These are phyloP conservation scores for Myiotriccus ornatus DNA, from an alignment of 2,797 vertebrate genomes.

Conservation along the genomic window DNA sequence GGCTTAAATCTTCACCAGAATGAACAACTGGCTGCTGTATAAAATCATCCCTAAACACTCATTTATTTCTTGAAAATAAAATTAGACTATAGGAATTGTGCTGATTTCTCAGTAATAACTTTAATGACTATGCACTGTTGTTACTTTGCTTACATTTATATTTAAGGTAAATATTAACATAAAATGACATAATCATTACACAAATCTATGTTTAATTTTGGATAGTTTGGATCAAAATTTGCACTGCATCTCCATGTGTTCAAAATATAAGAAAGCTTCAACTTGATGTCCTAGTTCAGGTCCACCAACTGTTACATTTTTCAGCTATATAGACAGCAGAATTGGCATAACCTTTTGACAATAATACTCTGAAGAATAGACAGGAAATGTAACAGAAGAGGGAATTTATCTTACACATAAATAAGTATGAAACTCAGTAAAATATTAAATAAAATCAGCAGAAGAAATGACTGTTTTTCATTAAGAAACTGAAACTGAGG, in stretches of 20 bases:
- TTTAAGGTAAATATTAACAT: background rate
- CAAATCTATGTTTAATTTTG: background rate
- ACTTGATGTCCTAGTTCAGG: background rate
- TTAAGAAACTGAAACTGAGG: slow-evolving; percentile 35
- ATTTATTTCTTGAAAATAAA: background rate
- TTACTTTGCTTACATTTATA: background rate
- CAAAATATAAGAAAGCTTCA: background rate
- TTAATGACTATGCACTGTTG: background rate
- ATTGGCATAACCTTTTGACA: background rate
- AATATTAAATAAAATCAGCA: slow-evolving; percentile 18
- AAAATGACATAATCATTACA: background rate
- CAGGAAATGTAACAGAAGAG: background rate
- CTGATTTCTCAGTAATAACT: background rate
- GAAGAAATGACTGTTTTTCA: background rate
- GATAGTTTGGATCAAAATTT: background rate
- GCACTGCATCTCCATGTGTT: background rate
- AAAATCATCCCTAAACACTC: background rate
- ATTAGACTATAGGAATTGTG: background rate
- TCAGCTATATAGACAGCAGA: background rate
- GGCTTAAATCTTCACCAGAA: background rate
- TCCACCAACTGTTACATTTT: background rate
- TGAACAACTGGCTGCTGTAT: background rate
- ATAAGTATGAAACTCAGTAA: slow-evolving; percentile 14
- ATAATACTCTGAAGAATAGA: background rate
- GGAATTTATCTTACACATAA: background rate